phyloP scores from a whole-genome alignment of 2,888 invertebrate species.

The Epirrhoe tristata region DNA sequence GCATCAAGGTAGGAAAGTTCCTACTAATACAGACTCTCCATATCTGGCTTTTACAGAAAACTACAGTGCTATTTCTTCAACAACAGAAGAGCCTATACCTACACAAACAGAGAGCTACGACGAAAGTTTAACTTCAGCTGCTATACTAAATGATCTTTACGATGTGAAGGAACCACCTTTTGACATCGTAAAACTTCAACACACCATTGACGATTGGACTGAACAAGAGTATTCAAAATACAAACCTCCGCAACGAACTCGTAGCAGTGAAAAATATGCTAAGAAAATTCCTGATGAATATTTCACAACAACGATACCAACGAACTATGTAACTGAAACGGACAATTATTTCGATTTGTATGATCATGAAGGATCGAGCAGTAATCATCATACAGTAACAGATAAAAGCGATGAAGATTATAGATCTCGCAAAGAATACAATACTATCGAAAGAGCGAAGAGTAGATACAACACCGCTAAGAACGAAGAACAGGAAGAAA shows the following conservation, averaged over 20 bases:
- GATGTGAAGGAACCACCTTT: conserved; percentile 85
- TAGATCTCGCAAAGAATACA: conserved; percentile 66
- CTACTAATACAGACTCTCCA: conserved; percentile 63
- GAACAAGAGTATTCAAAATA: conserved; percentile 88
- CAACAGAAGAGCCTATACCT: conserved; percentile 59
- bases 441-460: conserved; percentile 67
- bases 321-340: conserved; percentile 62
- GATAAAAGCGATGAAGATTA: conserved; percentile 60
- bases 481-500: conserved; percentile 59
- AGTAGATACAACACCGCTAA: conserved; percentile 57
- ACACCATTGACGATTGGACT: conserved; percentile 94
- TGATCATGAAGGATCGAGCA: conserved; percentile 81
- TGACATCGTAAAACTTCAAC: conserved; percentile 90
- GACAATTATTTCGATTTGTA: conserved; percentile 70
- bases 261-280: conserved; percentile 86
- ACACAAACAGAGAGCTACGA: conserved; percentile 78
- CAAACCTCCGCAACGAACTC: conserved; percentile 78
- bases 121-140: conserved; percentile 75
- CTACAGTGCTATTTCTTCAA: conserved; percentile 54
- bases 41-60: conserved; percentile 54
- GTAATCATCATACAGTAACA: conserved; percentile 72
- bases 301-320: conserved; percentile 87
- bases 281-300: conserved; percentile 93
- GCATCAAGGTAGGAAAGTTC: conserved; percentile 81
- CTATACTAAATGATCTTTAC: conserved; percentile 68